Evolutionary conservation across 2,888 invertebrate genomes (phyloP), one percentile per base, ranked within the genome.

Genomic region (Autographa pulchrina): DNA sequence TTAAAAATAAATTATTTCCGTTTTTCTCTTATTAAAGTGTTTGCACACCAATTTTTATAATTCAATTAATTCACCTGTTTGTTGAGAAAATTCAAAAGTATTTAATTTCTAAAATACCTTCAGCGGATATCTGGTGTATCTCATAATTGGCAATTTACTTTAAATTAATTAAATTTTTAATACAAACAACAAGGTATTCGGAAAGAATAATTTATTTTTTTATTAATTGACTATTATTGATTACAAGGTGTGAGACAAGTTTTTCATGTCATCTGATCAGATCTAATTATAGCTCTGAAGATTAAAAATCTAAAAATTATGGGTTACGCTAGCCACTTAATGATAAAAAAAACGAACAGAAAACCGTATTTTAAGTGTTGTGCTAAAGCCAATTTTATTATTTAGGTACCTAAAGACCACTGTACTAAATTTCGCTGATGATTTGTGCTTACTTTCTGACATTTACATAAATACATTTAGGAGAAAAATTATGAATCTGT

Each of bases 141-240:
- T 25, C 13, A 56, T 56, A 56, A 56, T 56, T 56, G 25, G 54
- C 20, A 56, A 56, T 56, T 56, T 20, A 25, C 54, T 14, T 25
- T 13, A 25, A 25, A 56, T 56, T 56, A 5, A 56, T 13, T 56
- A 25, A 56, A 56, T 56, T 25, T 56, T 20, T 25, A 18, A 25
- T 56, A 25, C 54, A 13, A 56, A 56, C 54, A 56, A 25, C 25
- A 25, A 4, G 54, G 20, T 14, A 9, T 56, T 56, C 9, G 25
- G 18, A 20, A 13, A 20, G 54, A 5, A 56, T 56, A 25, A 56
- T 20, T 25, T 11, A 56, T 25, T 25, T 56, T 56, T 13, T 56
- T 13, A 56, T 56, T 20, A 56, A 56, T 54, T 56, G 54, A 0
- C 54, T 13, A 56, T 56, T 3, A 11, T 54, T 56, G 3, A 25